Base-by-base conservation (phyloP, 2,888 invertebrate species). In the Pandemis corylana region DNA sequence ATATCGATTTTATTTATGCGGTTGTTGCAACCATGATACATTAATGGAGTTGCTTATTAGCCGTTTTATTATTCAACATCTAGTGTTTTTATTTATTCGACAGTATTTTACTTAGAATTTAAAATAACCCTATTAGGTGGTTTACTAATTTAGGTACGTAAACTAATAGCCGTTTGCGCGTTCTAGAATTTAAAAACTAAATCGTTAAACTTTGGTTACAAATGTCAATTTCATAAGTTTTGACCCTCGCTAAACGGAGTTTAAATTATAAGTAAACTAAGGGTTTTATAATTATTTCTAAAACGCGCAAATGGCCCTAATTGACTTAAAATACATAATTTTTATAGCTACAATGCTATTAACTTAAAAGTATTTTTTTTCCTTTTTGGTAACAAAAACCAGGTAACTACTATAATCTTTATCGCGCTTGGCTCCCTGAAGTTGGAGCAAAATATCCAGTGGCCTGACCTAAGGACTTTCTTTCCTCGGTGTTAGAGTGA, bases 401-500 rank as follows among this genome's bases (percentile, higher is more conserved):
- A 36, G 28, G 28, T 36, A 36, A 36, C 28, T 36, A 4, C 28
- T 36, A 4, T 36, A 36, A 36, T 36, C 28, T 59, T 56, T 59
- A 59, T 59, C n/a, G 42, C 7, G 59, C 7, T 10, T 1, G n/a
- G 20, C 12, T 56, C 28, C 15, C 20, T 7, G 12, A 4, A 44
- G 28, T 56, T 59, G 20, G 10, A 42, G 10, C 28, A 12, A 12
- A 15, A 5, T 10, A 7, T 49, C 6, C 12, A 53, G 36, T 12
- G n/a, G 1, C n/a, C n/a, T 51, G 49, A 28, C 65, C 51, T 67
- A 36, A 10, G 15, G 49, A n/a, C 67, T 51, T 15, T 12, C 61
- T 75, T 81, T 82, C 79, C 91, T 89, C 72, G 89, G 89, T 66
- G 90, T 94, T 78, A 97, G 89, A 83, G 95, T 96, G 85, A 97